A percentile compares a stretch with the other conserved stretches of the same genome.
These are phyloP conservation scores for Monomorium pharaonis DNA, from an alignment of 1,140 invertebrate genomes.

Conservation along the genomic window DNA sequence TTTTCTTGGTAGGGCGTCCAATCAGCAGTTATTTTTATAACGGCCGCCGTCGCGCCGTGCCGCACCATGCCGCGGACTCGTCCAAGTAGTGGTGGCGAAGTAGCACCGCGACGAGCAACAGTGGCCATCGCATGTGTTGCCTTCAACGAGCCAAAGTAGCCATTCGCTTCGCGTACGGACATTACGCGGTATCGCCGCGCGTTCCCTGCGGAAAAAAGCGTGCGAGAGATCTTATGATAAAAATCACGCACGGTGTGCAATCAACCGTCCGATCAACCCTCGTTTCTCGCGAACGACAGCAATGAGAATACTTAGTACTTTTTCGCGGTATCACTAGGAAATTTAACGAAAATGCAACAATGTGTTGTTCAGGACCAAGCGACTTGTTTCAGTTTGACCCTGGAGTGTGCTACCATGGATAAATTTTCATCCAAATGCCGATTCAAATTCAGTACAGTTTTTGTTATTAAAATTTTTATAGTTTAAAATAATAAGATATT, in stretches of 20 bases:
- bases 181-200: constrained; percentile 63
- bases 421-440: no score
- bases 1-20: constrained; percentile 85
- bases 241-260: background rate
- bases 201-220: constrained; percentile 19
- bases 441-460: no score
- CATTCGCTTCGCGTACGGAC: constrained; percentile 65
- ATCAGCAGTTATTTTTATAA: constrained; percentile 86
- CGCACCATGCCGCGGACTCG: constrained; percentile 47
- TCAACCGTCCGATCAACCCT: background rate
- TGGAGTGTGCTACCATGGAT: no score
- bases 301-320: background rate
- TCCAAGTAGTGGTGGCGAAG: constrained; percentile 57
- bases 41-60: constrained; percentile 76
- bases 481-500: no score
- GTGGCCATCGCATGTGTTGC: constrained; percentile 75
- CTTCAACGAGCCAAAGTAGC: constrained; percentile 75
- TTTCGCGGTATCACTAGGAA: background rate
- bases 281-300: background rate
- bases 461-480: no score
- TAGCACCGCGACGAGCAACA: constrained; percentile 63
- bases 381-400: background rate
- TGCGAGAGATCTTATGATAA: background rate
- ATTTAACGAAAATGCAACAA: background rate
- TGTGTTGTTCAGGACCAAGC: background rate